Percentiles rank a stretch among this genome's conserved stretches.
These are phyloP conservation scores for Zaprionus ornatus DNA, from an alignment of 1,140 invertebrate genomes.

Conservation along the genomic window DNA sequence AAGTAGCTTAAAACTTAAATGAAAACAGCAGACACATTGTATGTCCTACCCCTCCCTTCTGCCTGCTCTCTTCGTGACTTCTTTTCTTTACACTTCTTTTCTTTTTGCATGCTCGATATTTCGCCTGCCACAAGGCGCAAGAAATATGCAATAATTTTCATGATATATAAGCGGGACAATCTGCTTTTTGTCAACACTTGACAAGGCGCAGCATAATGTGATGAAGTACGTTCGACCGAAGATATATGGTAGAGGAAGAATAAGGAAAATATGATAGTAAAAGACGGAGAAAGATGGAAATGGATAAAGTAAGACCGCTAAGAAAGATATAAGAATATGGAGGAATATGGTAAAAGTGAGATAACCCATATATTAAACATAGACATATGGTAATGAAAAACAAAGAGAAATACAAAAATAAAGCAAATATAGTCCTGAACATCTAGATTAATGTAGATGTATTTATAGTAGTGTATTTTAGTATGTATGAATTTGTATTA, in stretches of 20 bases:
- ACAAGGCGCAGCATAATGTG: not conserved
- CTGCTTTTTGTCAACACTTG: slow-evolving; percentile 7
- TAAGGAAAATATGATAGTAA: not conserved
- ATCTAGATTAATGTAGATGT: no score
- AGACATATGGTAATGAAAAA: no score
- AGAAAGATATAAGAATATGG: not conserved
- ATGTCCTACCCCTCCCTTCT: not conserved
- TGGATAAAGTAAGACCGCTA: not conserved
- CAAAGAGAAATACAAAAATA: no score
- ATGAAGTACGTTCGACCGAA: not conserved
- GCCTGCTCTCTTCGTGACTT: not conserved
- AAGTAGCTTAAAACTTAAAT: slow-evolving; percentile 75
- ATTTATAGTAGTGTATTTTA: no score
- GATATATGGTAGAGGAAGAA: not conserved
- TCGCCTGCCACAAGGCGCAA: slow-evolving; percentile 18
- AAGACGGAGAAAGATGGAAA: not conserved
- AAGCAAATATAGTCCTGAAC: no score
- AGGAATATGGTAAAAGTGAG: no score
- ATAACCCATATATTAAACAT: no score
- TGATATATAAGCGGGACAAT: slow-evolving; percentile 17
- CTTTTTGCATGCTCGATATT: slow-evolving; percentile 13
- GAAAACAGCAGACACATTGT: slow-evolving; percentile 55
- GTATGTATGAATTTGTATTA: no score
- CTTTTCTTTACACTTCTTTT: not conserved
- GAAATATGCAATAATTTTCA: slow-evolving; percentile 23